Conservation (phyloP, 2,888 invertebrate species). For the Aphidius colemani region DNA sequence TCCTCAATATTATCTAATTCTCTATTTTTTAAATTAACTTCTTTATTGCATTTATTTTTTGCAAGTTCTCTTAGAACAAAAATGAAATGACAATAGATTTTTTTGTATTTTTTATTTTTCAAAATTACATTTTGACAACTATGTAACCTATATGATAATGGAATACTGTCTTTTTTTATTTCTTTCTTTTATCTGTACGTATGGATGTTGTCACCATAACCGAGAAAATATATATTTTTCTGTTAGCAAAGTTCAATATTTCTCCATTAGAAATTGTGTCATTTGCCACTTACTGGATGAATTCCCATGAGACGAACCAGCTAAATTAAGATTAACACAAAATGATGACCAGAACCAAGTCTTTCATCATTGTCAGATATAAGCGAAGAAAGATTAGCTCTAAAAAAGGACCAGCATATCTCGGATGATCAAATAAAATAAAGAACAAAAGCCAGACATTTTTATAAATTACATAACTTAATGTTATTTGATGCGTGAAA, state of each 20-base stretch:
- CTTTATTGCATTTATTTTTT: no score
- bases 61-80: no score
- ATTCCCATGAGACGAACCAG: slow-evolving; percentile 43
- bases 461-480: no score
- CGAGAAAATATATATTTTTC: slow-evolving; percentile 16
- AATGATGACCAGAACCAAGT: slow-evolving; percentile 35
- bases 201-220: not conserved
- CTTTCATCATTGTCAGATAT: slow-evolving; percentile 53
- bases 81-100: not conserved
- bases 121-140: not conserved
- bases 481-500: no score
- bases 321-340: slow-evolving; percentile 55
- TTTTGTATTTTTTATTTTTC: not conserved
- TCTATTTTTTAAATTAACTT: no score
- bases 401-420: slow-evolving; percentile 13
- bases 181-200: not conserved
- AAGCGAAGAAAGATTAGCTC: slow-evolving; percentile 46
- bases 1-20: no score
- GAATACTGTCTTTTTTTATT: not conserved
- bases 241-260: slow-evolving; percentile 39
- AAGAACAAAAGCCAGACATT: not conserved
- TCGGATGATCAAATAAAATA: slow-evolving; percentile 18
- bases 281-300: slow-evolving; percentile 14
- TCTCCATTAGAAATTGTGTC: slow-evolving; percentile 42
- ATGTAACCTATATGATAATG: not conserved